Evolutionary conservation across 2,888 invertebrate genomes (phyloP), one percentile per base, ranked within the genome.

Genomic region (Tipula unca): DNA sequence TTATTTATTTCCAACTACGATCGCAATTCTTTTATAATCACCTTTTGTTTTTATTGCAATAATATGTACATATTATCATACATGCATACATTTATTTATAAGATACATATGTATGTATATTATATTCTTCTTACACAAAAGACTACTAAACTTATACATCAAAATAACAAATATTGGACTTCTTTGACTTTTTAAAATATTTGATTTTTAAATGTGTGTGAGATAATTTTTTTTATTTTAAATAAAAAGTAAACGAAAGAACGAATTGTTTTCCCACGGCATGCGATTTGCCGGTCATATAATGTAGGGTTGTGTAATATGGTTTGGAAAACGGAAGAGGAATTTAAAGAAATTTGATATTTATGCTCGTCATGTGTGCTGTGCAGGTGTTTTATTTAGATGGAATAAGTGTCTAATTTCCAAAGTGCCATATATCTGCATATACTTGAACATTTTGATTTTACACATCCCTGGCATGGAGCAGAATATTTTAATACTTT

Each of bases 231-330:
- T 69, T 17, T 17, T 83, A 32, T 83, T 48, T 48, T 8, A n/a
- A 83, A 32, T 83, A 83, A 83, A 82, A 83, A 83, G 36, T 36
- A 84, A 84, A 86, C 36, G 82, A 86, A 87, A 87, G 87, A 90
- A 91, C 90, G 90, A 91, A 91, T 91, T 91, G 91, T 91, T 91
- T 84, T 91, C 91, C 91, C 91, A 91, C 91, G 91, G 91, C 91
- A 91, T 91, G 90, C 90, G 90, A 91, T 91, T 91, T 90, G 91
- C 91, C 91, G 91, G 91, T 91, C 91, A 91, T 36, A 91, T 36
- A 48, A 48, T 48, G 85, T 54, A 85, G 48, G 48, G 48, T 85
- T 85, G 85, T 29, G 17, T 85, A 83, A 83, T 32, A 35, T 83
- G 25, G 25, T 25, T 69, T n/a, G n/a, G 4, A 25, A 69, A 69